Percentiles rank a stretch among this genome's conserved stretches.
phyloP scores from a whole-genome alignment of 2,888 invertebrate genomes.

The Pseudococcus jackbeardsleyi region DNA sequence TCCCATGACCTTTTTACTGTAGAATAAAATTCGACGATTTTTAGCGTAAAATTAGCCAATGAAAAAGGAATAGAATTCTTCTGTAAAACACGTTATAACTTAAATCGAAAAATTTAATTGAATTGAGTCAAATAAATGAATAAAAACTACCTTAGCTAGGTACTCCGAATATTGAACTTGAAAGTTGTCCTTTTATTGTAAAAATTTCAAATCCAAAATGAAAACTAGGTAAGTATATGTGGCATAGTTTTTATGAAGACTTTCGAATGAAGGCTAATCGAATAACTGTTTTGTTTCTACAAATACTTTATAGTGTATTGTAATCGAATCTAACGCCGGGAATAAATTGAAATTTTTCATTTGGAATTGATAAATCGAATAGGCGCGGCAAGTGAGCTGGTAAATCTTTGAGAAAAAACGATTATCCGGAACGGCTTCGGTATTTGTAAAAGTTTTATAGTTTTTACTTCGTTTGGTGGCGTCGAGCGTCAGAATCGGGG shows the following conservation, averaged over 20 bases:
- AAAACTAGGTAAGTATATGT: neutral
- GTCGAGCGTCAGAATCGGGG: neutral
- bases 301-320: constrained; percentile 7
- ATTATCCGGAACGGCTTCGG: constrained; percentile 21
- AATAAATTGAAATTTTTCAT: constrained; percentile 47
- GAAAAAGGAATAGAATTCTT: too few relatives aligned
- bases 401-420: constrained; percentile 22
- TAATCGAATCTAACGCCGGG: neutral
- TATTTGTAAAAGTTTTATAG: constrained; percentile 25
- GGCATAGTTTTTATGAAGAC: neutral
- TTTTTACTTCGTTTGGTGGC: neutral
- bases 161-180: neutral
- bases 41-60: too few relatives aligned
- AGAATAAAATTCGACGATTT: too few relatives aligned
- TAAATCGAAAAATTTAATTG: too few relatives aligned
- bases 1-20: too few relatives aligned
- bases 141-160: too few relatives aligned
- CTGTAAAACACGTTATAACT: too few relatives aligned
- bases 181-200: neutral
- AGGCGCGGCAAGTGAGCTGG: neutral
- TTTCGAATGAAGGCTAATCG: neutral
- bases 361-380: constrained; percentile 47
- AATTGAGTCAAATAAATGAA: too few relatives aligned
- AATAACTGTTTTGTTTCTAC: constrained; percentile 31
- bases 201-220: constrained; percentile 50